Percentiles rank a stretch among this genome's conserved stretches.
phyloP scores from a whole-genome alignment of 2,888 invertebrate species.

The Caenorhabditis afra region DNA sequence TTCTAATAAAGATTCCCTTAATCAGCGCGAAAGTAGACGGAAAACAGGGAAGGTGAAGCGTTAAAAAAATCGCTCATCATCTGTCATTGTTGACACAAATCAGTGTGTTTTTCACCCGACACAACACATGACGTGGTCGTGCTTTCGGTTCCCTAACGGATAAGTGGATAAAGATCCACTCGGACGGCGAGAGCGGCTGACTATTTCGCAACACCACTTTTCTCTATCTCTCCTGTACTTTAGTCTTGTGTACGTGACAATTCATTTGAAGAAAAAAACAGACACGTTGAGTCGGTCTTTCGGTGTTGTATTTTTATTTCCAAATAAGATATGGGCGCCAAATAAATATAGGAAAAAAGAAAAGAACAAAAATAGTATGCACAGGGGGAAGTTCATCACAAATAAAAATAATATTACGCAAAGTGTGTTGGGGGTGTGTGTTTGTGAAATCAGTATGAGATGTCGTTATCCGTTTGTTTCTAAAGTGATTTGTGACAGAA shows the following conservation, averaged over 20 bases:
- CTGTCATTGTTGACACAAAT: conserved; percentile 45
- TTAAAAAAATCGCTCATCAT: conserved; percentile 42
- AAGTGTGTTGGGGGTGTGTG: no score
- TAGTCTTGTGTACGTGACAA: conserved; percentile 29
- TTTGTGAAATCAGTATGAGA: conserved; percentile 52
- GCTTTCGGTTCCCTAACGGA: conserved; percentile 37
- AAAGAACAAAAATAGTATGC: conserved; percentile 1
- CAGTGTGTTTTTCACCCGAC: conserved; percentile 51
- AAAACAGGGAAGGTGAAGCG: neutral
- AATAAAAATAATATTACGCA: conserved; percentile 30
- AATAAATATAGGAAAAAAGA: conserved; percentile 56
- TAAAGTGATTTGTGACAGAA: conserved; percentile 61
- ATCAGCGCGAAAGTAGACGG: conserved; percentile 18
- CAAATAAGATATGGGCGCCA: conserved; percentile 32
- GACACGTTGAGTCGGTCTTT: no score
- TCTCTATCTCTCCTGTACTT: conserved; percentile 3
- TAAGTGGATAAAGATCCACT: conserved; percentile 55
- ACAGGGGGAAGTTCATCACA: conserved; percentile 21
- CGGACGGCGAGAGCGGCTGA: conserved; percentile 19
- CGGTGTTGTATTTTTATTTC: conserved; percentile 20
- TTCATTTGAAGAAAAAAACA: conserved; percentile 1
- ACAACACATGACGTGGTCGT: conserved; percentile 58
- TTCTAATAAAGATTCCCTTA: neutral
- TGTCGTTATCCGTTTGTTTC: conserved; percentile 61
- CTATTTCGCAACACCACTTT: conserved; percentile 46